These are phyloP conservation scores for Notothenia rossii DNA, from an alignment of 2,113 vertebrate genomes.

Conservation along the genomic window DNA sequence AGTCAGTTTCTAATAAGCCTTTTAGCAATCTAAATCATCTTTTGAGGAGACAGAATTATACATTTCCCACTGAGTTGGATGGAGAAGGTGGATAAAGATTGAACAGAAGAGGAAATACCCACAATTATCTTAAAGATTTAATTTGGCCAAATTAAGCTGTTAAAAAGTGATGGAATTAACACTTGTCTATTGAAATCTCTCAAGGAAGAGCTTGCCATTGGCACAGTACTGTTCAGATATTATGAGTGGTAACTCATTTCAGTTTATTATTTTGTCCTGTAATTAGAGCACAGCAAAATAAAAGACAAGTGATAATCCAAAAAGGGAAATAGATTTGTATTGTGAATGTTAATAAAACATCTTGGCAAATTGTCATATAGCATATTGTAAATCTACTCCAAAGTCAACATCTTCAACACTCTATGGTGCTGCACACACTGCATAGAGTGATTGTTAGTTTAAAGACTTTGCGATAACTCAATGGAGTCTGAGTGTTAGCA, in stretches of 20 bases:
- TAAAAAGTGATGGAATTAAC: neutral
- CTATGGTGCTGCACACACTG: neutral
- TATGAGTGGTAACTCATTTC: neutral
- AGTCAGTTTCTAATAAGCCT: neutral
- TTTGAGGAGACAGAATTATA: neutral
- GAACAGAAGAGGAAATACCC: neutral
- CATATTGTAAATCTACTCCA: neutral
- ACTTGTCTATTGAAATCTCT: neutral
- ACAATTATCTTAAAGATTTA: neutral
- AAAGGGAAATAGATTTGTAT: neutral
- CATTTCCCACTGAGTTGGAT: conserved; percentile 5
- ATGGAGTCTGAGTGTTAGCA: neutral
- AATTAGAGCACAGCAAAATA: neutral
- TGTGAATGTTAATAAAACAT: neutral
- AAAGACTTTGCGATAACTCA: neutral
- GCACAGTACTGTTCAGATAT: neutral
- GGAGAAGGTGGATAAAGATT: neutral
- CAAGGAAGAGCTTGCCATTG: neutral
- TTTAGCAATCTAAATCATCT: conserved; percentile 29
- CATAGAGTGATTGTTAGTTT: neutral
- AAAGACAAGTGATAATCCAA: neutral
- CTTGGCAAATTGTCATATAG: neutral
- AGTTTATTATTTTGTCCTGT: neutral
- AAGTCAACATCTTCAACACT: neutral
- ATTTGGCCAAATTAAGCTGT: neutral